Evolutionary conservation across 2,888 invertebrate species (phyloP), one percentile per base, ranked within the genome.

Genomic region (Argynnis bischoffii): DNA sequence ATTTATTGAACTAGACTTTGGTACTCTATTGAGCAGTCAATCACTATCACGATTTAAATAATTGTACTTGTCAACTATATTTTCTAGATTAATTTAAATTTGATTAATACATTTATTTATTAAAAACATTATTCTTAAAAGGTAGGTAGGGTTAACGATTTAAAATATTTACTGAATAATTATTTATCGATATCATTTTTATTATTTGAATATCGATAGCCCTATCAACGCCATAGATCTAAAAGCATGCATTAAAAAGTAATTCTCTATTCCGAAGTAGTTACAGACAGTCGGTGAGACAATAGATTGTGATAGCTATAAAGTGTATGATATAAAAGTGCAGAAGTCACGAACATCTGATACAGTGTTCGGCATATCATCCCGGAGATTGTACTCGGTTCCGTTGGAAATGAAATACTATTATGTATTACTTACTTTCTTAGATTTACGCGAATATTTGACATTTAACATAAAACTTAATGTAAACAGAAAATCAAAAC

Each of bases 231-330:
- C 53, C 57, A 41, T 31, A 41, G 53, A 53, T 41, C 50, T 63
- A 61, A 67, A 64, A 66, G 61, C 68, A 61, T 64, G 68, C 66
- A 70, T 72, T 69, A 69, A 69, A 69, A 72, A 72, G 71, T 72
- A 74, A 73, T 72, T 72, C 64, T 57, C 67, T 66, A 67, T 56
- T 70, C 66, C 66, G 66, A 75, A 73, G 72, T 72, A 70, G 67
- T 68, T 63, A 60, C 57, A 64, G 68, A 71, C 67, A 64, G 55
- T 60, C 66, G 66, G 64, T 54, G 66, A 59, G 63, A 46, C 47
- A 15, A 51, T 46, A 51, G 54, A 51, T 53, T 47, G 48, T 60
- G 15, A 59, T 31, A 41, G 26, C 18, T 16, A 50, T 47, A 55
- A 3, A 26, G 57, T 57, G 26, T 50, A 41, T 41, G 35, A 41